These are phyloP conservation scores for Drosophila ficusphila DNA, from an alignment of 1,140 invertebrate genomes.

Conservation along the genomic window DNA sequence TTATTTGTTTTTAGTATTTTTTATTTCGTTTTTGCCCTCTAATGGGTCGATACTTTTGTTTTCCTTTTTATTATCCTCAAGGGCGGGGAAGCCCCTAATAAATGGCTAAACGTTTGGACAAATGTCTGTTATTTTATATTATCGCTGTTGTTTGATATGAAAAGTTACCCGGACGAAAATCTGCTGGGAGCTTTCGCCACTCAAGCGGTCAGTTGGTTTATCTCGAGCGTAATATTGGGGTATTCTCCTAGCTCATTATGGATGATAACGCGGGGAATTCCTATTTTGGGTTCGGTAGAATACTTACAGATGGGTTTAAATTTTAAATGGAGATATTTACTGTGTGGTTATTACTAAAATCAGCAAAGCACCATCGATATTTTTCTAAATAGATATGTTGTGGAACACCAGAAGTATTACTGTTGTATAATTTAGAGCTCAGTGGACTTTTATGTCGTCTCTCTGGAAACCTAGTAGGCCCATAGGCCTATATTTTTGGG, in stretches of 20 bases:
- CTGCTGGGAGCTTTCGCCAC: constrained; percentile 37
- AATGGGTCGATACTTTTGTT: constrained; percentile 57
- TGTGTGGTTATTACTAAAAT: too few relatives aligned
- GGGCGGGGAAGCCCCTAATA: constrained; percentile 41
- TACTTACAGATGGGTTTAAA: neutral
- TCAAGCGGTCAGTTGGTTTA: constrained; percentile 27
- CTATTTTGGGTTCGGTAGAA: too few relatives aligned
- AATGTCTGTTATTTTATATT: constrained; percentile 75
- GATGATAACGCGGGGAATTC: constrained; percentile 4
- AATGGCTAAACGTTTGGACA: constrained; percentile 77
- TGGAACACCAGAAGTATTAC: too few relatives aligned
- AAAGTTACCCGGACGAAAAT: constrained; percentile 46
- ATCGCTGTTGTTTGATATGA: constrained; percentile 72
- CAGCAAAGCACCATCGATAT: too few relatives aligned
- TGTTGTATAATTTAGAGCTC: too few relatives aligned
- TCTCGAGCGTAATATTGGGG: constrained; percentile 1
- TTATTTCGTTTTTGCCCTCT: constrained; percentile 24
- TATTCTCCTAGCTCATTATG: constrained; percentile 17
- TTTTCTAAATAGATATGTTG: too few relatives aligned
- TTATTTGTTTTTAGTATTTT: constrained; percentile 10
- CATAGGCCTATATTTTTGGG: too few relatives aligned
- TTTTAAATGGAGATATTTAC: too few relatives aligned
- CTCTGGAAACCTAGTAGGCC: too few relatives aligned
- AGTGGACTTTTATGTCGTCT: too few relatives aligned
- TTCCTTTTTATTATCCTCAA: constrained; percentile 13